Percentiles rank a stretch among this genome's conserved stretches.
Evolutionary conservation across 1,140 invertebrate species (phyloP).

Genomic region (Camponotus vicinus): DNA sequence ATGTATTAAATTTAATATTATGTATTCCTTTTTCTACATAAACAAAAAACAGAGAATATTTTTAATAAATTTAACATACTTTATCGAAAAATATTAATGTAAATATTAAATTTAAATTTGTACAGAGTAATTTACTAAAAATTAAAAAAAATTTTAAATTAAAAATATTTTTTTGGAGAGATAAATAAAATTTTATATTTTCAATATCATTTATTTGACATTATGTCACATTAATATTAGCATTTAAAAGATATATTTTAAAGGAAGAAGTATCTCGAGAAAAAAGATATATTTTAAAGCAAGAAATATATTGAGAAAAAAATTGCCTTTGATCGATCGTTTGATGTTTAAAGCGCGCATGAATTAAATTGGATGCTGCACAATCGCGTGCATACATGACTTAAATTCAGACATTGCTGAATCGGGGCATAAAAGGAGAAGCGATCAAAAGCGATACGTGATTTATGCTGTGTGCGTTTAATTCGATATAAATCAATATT

Average conservation of each 20-base stretch:
- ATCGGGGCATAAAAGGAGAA: constrained; percentile 27
- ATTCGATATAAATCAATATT: constrained; percentile 48
- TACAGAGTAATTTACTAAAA: background rate
- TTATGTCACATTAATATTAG: background rate
- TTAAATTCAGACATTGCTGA: constrained; percentile 38
- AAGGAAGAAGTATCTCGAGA: constrained; percentile 7
- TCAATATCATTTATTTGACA: background rate
- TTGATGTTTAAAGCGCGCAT: constrained; percentile 2
- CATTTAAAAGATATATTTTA: background rate
- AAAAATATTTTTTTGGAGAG: background rate
- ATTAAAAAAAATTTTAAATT: no score
- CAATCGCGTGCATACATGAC: constrained; percentile 31
- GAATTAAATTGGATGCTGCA: constrained; percentile 28
- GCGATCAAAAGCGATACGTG: constrained; percentile 16
- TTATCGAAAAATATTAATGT: background rate
- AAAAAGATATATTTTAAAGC: constrained; percentile 25
- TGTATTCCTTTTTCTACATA: background rate
- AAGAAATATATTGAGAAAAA: constrained; percentile 16
- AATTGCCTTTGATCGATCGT: constrained; percentile 29
- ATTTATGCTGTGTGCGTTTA: constrained; percentile 20
- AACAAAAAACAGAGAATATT: no score
- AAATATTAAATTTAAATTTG: background rate
- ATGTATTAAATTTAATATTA: background rate
- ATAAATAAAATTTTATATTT: background rate
- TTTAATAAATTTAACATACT: background rate